Evolutionary conservation across 64 coral and sea anemone genomes (phyloP).

Genomic region (Porites australiensis): DNA sequence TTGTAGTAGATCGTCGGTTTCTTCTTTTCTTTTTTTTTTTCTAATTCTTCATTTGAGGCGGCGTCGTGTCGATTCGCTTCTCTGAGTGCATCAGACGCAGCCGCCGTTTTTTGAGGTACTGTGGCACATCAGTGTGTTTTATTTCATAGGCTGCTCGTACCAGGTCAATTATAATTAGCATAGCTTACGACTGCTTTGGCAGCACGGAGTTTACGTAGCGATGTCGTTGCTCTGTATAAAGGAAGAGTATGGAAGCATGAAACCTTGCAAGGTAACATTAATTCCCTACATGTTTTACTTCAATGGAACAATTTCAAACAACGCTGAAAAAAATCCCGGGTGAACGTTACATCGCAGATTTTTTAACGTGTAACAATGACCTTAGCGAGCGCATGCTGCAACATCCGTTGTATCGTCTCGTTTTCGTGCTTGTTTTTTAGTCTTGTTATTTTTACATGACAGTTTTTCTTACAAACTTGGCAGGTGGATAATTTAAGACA

Average conservation of each 20-base stretch:
- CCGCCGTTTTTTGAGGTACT: slow-evolving; percentile 3
- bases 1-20: neutral
- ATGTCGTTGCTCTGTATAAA: slow-evolving; percentile 25
- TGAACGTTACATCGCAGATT: neutral
- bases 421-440: neutral
- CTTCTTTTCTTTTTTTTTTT: neutral
- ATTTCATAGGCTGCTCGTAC: neutral
- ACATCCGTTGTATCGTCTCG: neutral
- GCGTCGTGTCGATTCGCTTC: neutral
- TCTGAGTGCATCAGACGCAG: neutral
- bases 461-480: neutral
- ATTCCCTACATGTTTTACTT: neutral
- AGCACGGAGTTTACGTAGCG: neutral
- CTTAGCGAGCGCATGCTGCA: neutral
- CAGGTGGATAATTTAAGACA: neutral
- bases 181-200: neutral
- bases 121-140: neutral
- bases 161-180: neutral
- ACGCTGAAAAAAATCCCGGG: too few species aligned
- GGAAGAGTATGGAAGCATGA: neutral
- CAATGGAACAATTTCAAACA: too few species aligned
- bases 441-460: neutral
- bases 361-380: neutral
- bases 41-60: neutral
- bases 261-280: slow-evolving; percentile 22